Conservation (phyloP, 1,140 invertebrate species). For the Trypoxylus dichotomus region DNA sequence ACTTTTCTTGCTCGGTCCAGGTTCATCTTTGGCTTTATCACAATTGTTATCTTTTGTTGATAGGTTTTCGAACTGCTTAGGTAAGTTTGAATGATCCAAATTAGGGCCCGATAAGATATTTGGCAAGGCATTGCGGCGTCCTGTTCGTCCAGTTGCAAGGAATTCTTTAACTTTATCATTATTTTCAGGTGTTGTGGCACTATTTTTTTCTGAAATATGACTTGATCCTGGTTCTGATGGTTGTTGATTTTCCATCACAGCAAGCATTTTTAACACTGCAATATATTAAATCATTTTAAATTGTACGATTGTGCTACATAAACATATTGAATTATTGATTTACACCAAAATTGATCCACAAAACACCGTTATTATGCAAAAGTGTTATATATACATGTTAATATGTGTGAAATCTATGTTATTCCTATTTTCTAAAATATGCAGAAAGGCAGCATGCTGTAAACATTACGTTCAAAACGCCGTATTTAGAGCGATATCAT, state of each 20-base stretch:
- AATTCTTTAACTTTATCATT: slow-evolving; percentile 60
- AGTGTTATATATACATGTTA: neutral
- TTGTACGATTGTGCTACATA: neutral
- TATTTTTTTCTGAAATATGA: slow-evolving; percentile 12
- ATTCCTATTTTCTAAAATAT: slow-evolving; percentile 3
- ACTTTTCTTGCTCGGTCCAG: slow-evolving; percentile 33
- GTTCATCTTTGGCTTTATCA: slow-evolving; percentile 30
- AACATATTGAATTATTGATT: neutral
- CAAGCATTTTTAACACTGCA: slow-evolving; percentile 50
- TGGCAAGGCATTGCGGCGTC: slow-evolving; percentile 71
- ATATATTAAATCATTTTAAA: neutral
- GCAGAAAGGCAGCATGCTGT: slow-evolving; percentile 24
- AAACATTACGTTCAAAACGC: neutral
- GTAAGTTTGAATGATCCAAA: slow-evolving; percentile 64
- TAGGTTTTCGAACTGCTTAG: slow-evolving; percentile 65
- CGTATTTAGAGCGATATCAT: neutral
- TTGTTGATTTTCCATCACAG: slow-evolving; percentile 46
- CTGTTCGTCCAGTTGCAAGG: slow-evolving; percentile 69
- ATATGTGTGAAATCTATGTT: neutral
- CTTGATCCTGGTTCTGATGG: slow-evolving; percentile 29
- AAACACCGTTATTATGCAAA: neutral
- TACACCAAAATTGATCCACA: neutral
- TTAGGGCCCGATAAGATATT: slow-evolving; percentile 65
- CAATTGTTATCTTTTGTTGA: slow-evolving; percentile 55
- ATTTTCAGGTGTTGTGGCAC: slow-evolving; percentile 29